These are phyloP conservation scores for Pachliopta kotzebuea DNA, from an alignment of 2,888 invertebrate species.

Conservation along the genomic window DNA sequence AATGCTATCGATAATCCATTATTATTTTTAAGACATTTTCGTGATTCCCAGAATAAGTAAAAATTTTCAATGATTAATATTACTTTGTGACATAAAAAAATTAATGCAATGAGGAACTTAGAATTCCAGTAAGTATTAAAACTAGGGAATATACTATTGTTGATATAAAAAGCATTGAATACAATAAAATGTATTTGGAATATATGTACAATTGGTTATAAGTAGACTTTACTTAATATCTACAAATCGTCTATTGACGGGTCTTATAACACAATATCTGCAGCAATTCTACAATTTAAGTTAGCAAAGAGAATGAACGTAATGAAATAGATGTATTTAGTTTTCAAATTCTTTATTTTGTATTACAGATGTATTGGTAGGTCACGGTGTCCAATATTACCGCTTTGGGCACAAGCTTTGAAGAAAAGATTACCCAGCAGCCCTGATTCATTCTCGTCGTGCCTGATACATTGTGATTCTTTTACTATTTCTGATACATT, in stretches of 20 bases:
- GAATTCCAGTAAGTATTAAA: slow-evolving; percentile 6
- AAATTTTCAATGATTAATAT: slow-evolving; percentile 4
- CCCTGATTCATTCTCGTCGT: neutral
- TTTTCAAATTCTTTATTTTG: neutral
- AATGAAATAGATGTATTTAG: no score
- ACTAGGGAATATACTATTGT: neutral
- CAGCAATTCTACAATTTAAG: no score
- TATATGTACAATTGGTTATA: no score
- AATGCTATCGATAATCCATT: neutral
- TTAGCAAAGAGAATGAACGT: no score
- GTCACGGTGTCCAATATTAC: neutral
- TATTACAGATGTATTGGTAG: neutral
- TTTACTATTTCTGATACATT: neutral
- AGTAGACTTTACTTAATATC: no score
- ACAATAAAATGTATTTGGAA: no score
- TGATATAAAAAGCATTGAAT: no score
- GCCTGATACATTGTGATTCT: neutral
- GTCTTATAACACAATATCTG: no score
- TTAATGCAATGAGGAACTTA: neutral
- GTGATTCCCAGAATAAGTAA: neutral
- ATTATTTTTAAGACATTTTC: neutral
- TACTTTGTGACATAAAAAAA: neutral
- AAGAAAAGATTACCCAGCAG: neutral
- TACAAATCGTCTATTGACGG: no score
- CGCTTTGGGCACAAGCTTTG: neutral